Base-by-base conservation (phyloP, 2,888 invertebrate species). In the Helicoverpa assulta region DNA sequence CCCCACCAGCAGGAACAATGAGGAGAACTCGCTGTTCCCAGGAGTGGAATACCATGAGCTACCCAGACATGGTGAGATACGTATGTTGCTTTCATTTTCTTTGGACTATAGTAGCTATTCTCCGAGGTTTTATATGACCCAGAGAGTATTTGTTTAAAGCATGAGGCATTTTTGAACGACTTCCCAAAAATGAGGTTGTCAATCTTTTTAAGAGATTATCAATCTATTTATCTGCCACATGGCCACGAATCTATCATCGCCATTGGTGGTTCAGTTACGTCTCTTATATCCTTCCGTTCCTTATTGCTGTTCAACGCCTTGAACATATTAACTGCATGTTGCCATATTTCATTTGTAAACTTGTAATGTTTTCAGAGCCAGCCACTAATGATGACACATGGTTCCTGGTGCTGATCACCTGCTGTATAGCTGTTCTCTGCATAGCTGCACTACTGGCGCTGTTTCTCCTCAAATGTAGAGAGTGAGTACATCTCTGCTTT, bases 31-130 rank as follows among this genome's bases (percentile, higher is more conserved):
- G 7, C 88, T 96, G 54, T 96, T 96, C 84, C 96, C 96, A 0
- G 97, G 97, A 5, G 97, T 98, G 53, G 98, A 98, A 89, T 98
- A 97, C 87, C 97, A 98, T 82, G 98, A 98, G 89, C 95, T 98
- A 82, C 97, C 98, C 0, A 96, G 98, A 80, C 97, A 97, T 95
- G 97, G 97, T 97, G 87, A 89, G 88, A 81, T 80, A 76, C 78
- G 77, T 76, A 78, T 67, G 81, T 73, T 52, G 33, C 4, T 67
- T 68, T 26, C 3, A 56, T 63, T 67, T 37, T 53, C 51, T 51
- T 43, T n/a, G 29, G n/a, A n/a, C 47, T n/a, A 5, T 33, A 33
- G 33, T 33, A 33, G 33, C 33, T n/a, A 4, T 55, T 33, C 10
- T 12, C 43, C 10, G 43, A 5, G 4, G 16, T 43, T 43, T 43